Base-by-base conservation (phyloP, 2,113 vertebrate genomes). In the Pituophis catenifer region DNA sequence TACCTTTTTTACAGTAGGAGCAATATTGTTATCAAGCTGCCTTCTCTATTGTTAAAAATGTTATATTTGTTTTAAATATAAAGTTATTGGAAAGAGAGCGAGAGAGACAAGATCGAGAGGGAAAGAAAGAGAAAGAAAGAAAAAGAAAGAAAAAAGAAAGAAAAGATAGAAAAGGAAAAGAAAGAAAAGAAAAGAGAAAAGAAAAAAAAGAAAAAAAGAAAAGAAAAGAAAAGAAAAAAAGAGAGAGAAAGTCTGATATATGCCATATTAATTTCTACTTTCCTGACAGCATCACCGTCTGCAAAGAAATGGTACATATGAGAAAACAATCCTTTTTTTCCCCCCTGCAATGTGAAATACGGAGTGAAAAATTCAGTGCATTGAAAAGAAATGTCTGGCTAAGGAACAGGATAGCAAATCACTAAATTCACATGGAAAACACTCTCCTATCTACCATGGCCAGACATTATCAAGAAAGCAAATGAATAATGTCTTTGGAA, bases 221-320 rank as follows among this genome's bases (percentile, higher is more conserved):
- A 23, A 19, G 5, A 59, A 10, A 70, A 44, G 2, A 33, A 65
- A 29, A 12, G 11, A 29, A 24, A 59, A 26, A 8, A 26, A 62
- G 0, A 59, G 24, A 12, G 17, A 44, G 0, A 0, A 8, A 0
- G 1, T 90, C 44, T 93, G 33, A n/a, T 65, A 33, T 21, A 24
- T 62, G 75, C 59, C 65, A 9, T 86, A 93, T 94, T 93, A 10
- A 33, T 94, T 96, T 95, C 29, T 59, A 88, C 24, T 0, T 94
- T 91, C 29, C 90, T 95, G 24, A 5, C 48, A 93, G 44, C 17
- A 95, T 94, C 57, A 89, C 3, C 4, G 24, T 38, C 93, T 93
- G 59, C 91, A 93, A 95, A 92, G 57, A 19, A 93, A 54, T 38
- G 48, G 1, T 13, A 59, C 8, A 24, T 33, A 33, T 15, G 86